Conservation (phyloP, 2,113 vertebrate genomes). For the Oenanthe oenanthe region DNA sequence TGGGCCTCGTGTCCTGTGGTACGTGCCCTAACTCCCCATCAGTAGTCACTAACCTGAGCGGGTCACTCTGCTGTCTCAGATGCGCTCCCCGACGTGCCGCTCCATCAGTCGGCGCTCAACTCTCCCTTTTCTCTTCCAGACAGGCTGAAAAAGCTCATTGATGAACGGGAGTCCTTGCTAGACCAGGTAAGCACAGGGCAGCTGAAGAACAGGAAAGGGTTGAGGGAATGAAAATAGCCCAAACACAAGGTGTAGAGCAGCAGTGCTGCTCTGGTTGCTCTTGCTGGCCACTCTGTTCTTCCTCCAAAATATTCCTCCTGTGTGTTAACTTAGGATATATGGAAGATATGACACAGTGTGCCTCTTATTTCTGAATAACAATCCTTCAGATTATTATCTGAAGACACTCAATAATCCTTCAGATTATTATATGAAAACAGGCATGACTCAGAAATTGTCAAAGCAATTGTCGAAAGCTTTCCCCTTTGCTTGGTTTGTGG, state of each 20-base stretch:
- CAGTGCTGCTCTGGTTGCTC: background rate
- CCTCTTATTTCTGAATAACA: background rate
- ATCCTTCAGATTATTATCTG: background rate
- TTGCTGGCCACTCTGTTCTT: background rate
- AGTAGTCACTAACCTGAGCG: conserved; percentile 55
- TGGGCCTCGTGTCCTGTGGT: conserved; percentile 78
- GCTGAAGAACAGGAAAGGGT: background rate
- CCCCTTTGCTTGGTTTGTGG: background rate
- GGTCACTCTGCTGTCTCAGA: background rate
- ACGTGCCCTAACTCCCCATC: conserved; percentile 77
- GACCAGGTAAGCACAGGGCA: conserved; percentile 84
- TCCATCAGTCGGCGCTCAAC: background rate
- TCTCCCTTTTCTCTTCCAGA: conserved; percentile 80
- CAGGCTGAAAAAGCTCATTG: conserved; percentile 89
- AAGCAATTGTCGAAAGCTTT: background rate
- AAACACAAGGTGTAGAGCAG: fast-evolving
- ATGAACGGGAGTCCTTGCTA: conserved; percentile 90
- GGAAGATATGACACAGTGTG: background rate
- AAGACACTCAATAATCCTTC: too few relatives aligned
- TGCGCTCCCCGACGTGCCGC: background rate
- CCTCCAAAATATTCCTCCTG: background rate
- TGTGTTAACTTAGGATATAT: background rate
- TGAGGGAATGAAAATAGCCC: background rate
- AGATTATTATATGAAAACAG: background rate
- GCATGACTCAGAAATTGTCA: background rate